Base-by-base conservation (phyloP, 2,888 invertebrate species). In the Odontocerum albicorne region DNA sequence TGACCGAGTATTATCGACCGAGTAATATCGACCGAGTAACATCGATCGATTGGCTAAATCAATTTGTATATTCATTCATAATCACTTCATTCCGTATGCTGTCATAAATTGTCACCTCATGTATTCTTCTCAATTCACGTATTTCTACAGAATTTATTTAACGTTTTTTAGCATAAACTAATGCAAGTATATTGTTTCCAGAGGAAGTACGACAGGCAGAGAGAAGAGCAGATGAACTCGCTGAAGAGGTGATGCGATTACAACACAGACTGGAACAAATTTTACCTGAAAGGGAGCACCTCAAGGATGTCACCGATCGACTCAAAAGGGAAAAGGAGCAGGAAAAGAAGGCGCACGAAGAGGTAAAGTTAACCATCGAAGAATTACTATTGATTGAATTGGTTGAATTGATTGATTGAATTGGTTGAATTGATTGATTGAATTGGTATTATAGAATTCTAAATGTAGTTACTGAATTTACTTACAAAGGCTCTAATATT, bases 181-280 rank as follows among this genome's bases (percentile, higher is more conserved):
- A 8, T 12, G 35, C 13, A n/a, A n/a, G n/a, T n/a, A 27, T 31
- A 16, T 13, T 15, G 20, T 32, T 55, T 47, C 3, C 39, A 56
- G 59, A 62, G 51, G 57, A 61, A 50, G 54, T 57, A 8, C 59
- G 53, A 12, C 21, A 72, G 61, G 68, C 78, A 21, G 77, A 78
- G 66, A 68, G 72, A 0, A 68, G 72, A 19, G 70, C 75, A 38
- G 68, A 69, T 54, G 72, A 73, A 57, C 62, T 78, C 35, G 74
- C 78, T 63, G 68, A 72, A 57, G 77, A 73, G 64, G 75, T 68
- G 59, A 74, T 73, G 1, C 68, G 72, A 53, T 63, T 77, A 16
- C 70, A 75, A 65, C 70, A 72, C 60, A 75, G 71, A 59, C 75
- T 78, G 67, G 75, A 72, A 57, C 63, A 67, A 1, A 40, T 66